Evolutionary conservation across 2,113 vertebrate genomes (phyloP), one percentile per base, ranked within the genome.

Genomic region (Podiceps cristatus): DNA sequence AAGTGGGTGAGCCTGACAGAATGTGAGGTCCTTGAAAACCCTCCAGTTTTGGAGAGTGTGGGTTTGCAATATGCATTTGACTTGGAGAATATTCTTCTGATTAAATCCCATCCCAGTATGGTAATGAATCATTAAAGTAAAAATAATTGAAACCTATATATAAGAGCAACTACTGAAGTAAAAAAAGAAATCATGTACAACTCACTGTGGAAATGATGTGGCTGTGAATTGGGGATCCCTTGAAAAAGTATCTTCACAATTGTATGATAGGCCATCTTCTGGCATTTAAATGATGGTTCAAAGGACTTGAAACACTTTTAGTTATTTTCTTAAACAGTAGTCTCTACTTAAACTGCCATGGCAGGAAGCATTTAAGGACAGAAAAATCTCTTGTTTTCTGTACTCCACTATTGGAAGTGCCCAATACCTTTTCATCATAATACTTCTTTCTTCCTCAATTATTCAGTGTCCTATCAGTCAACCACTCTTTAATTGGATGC

Each of bases 11-110:
- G 53, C n/a, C 62, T 79, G 66, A 56, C 63, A 91, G 88, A 95
- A 92, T 80, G 71, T 50, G 67, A 90, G 67, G 62, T 81, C 72
- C 77, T 91, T 86, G 83, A 91, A 89, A 95, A 81, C 22, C 31
- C 76, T 91, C 24, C 68, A 76, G 58, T 87, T 94, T 62, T 87
- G 74, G 37, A 85, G 52, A 81, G 33, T 60, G 76, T 68, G 31
- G 29, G 29, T 87, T 96, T 96, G 56, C 74, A 79, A 56, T 91
- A 84, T 95, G 18, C 40, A 49, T 85, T 96, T 91, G 87, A 79
- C 53, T 91, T 93, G 66, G 58, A 91, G 58, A 91, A 89, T 81
- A 35, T 87, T 94, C 53, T 81, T 55, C 63, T 72, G 66, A 93
- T 87, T 72, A 91, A 89, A 74, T 1, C 5, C 13, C 78, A 13